These are phyloP conservation scores for Deroplatys truncata DNA, from an alignment of 2,888 invertebrate species.

Conservation along the genomic window DNA sequence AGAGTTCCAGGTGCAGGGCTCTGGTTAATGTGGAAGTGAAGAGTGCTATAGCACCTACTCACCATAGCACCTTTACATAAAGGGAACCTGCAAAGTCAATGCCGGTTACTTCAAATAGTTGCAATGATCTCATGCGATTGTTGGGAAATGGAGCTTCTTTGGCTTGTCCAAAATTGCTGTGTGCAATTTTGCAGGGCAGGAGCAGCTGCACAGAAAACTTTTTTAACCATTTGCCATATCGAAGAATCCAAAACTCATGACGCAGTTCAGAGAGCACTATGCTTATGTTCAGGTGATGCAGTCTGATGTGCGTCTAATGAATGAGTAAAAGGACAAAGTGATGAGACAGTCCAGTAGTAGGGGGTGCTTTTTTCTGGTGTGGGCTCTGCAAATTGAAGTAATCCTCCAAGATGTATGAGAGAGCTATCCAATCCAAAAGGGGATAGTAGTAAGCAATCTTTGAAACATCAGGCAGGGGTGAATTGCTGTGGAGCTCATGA, in stretches of 20 bases:
- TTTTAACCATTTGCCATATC: not conserved
- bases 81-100: too few species aligned
- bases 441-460: not conserved
- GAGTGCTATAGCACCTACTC: not conserved
- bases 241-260: not conserved
- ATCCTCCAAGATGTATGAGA: not conserved
- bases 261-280: not conserved
- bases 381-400: not conserved
- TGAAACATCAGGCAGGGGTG: not conserved
- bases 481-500: not conserved
- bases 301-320: not conserved
- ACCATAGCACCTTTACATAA: too few species aligned
- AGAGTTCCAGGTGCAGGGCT: not conserved
- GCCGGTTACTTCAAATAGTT: too few species aligned
- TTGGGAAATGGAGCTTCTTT: not conserved
- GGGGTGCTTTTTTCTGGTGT: not conserved
- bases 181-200: not conserved
- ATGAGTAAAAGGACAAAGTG: not conserved
- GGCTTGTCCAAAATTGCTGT: not conserved
- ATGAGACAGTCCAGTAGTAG: not conserved
- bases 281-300: not conserved
- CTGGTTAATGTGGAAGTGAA: not conserved
- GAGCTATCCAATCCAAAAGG: not conserved
- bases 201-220: not conserved
- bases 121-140: too few species aligned